These are phyloP conservation scores for Papilio polytes DNA, from an alignment of 1,140 invertebrate genomes.

Conservation along the genomic window DNA sequence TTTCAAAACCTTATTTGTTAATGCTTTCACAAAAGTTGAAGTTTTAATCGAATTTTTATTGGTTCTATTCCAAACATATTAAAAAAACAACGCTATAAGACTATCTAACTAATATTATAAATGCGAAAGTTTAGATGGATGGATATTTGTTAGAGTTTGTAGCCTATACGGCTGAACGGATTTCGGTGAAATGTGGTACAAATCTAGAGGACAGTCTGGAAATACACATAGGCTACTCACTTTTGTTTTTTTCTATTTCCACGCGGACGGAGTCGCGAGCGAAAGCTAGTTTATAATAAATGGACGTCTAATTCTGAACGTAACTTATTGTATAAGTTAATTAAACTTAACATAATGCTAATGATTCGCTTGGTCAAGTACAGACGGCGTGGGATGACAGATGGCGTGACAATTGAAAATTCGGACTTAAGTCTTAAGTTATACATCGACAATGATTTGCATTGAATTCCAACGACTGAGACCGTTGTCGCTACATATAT, in stretches of 20 bases:
- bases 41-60: neutral
- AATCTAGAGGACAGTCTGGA: too few species aligned
- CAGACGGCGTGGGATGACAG: neutral
- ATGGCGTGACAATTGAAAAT: neutral
- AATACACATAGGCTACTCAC: too few species aligned
- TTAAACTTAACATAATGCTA: neutral
- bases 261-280: too few species aligned
- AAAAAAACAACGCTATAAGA: neutral
- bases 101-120: too few species aligned
- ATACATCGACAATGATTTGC: constrained; percentile 3
- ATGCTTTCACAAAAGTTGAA: neutral
- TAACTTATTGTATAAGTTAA: neutral
- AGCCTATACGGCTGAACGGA: too few species aligned
- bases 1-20: too few species aligned
- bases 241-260: too few species aligned
- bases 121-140: too few species aligned
- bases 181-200: too few species aligned
- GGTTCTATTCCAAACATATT: neutral
- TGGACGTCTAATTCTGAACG: neutral
- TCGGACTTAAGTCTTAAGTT: neutral
- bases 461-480: neutral
- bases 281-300: neutral
- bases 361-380: neutral
- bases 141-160: too few species aligned
- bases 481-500: neutral